Evolutionary conservation across 2,113 vertebrate genomes (phyloP).

Genomic region (Gnathonemus echidnorhynchus): DNA sequence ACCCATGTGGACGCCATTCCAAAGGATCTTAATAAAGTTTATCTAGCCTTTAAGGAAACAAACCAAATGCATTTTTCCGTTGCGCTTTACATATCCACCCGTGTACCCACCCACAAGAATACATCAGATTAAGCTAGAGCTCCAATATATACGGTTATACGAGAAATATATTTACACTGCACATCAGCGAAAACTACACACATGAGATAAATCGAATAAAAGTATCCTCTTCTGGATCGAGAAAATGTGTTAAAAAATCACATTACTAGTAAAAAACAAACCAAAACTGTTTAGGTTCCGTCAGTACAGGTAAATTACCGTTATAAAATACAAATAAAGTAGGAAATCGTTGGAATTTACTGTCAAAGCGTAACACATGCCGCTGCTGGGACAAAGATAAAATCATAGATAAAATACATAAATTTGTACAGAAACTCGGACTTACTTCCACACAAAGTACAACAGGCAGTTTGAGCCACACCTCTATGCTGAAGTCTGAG

Average conservation of each 20-base stretch:
- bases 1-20: conserved; percentile 19
- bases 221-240: not conserved
- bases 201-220: not conserved
- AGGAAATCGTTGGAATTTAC: not conserved
- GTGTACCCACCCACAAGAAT: no score
- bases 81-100: not conserved
- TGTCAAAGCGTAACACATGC: not conserved
- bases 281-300: not conserved
- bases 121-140: not conserved
- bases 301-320: not conserved
- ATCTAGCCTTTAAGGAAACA: not conserved
- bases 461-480: not conserved
- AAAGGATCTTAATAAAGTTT: not conserved
- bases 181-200: not conserved
- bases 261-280: not conserved
- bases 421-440: not conserved
- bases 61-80: not conserved
- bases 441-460: not conserved
- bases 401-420: not conserved
- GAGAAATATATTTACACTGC: not conserved
- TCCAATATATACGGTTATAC: no score
- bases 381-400: not conserved
- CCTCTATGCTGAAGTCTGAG: not conserved
- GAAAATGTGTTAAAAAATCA: not conserved
- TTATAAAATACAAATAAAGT: not conserved